These are phyloP conservation scores for Plumapathes pennacea DNA, from an alignment of 92 coral and sea anemone genomes.

Conservation along the genomic window DNA sequence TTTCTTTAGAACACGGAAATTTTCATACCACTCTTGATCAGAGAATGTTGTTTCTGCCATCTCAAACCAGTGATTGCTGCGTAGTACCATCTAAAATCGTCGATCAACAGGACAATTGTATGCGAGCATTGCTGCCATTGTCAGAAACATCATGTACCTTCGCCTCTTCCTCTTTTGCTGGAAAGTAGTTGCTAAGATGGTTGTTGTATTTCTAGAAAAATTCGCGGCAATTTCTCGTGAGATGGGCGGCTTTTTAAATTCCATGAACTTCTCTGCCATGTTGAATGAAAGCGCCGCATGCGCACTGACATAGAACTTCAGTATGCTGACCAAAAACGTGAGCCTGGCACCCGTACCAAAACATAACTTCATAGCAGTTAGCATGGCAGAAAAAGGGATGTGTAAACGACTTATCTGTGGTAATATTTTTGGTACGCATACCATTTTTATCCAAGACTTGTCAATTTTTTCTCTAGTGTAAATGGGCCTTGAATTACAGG, in stretches of 20 bases:
- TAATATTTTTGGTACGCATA: conserved; percentile 7
- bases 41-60: conserved; percentile 40
- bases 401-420: conserved; percentile 16
- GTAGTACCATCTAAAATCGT: conserved; percentile 17
- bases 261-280: conserved; percentile 8
- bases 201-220: too few species aligned
- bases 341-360: conserved; percentile 7
- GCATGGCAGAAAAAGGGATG: conserved; percentile 4
- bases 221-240: too few species aligned
- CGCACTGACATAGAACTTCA: conserved; percentile 2
- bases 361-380: neutral
- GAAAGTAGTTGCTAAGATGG: conserved; percentile 2
- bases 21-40: conserved; percentile 57
- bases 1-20: conserved; percentile 44
- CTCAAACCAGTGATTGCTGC: conserved; percentile 22
- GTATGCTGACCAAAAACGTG: conserved; percentile 7
- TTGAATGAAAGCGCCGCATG: conserved; percentile 16
- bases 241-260: too few species aligned
- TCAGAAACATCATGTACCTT: conserved; percentile 14
- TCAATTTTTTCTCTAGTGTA: conserved; percentile 30
- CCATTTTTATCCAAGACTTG: conserved; percentile 21
- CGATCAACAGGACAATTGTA: conserved; percentile 19
- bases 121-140: conserved; percentile 6
- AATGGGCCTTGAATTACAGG: too few species aligned
- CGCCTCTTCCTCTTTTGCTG: conserved; percentile 11